Evolutionary conservation across 2,113 vertebrate species (phyloP), one percentile per base, ranked within the genome.

Genomic region (Atherinomorus stipes): DNA sequence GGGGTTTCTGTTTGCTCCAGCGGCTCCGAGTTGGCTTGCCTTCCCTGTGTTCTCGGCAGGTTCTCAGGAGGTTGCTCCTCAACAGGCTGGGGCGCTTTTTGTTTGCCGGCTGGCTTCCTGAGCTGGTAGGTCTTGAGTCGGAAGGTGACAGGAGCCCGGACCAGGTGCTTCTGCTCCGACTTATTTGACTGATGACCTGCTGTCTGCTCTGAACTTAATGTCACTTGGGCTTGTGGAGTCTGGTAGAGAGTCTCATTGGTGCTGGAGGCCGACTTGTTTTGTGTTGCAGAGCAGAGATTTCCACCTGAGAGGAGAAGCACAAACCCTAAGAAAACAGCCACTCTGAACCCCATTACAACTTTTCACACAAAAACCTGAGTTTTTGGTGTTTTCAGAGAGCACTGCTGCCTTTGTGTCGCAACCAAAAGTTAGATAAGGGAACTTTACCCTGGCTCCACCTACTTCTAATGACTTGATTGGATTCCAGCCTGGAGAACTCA

Each of bases 401-500:
- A 44, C 15, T 34, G n/a, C 59, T 68, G 71, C 50, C 23, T 37
- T 49, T 40, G 44, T 57, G 28, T 64, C 42, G 4, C 28, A 13
- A 65, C 56, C 49, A 56, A 70, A 77, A n/a, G 19, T 26, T 7
- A 80, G 50, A 25, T 71, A 51, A 26, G 64, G 47, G 18, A 74
- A 7, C 49, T 58, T 25, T 65, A 16, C 51, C 34, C 18, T 11
- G 58, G 58, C 81, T 63, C 80, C 90, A 2, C 89, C 85, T 45
- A 11, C 75, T 78, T 7, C 50, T 90, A 78, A 91, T 78, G 63
- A 85, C 71, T 49, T 84, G 80, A 91, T 91, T 90, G 72, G 52
- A 64, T n/a, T 85, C 87, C 81, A 90, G 83, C 80, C 63, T 74
- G 77, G 22, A 49, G 66, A 54, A 23, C n/a, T 66, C 37, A 26